Base-by-base conservation (phyloP, 2,797 vertebrate species). In the Ctenopoma multispine region DNA sequence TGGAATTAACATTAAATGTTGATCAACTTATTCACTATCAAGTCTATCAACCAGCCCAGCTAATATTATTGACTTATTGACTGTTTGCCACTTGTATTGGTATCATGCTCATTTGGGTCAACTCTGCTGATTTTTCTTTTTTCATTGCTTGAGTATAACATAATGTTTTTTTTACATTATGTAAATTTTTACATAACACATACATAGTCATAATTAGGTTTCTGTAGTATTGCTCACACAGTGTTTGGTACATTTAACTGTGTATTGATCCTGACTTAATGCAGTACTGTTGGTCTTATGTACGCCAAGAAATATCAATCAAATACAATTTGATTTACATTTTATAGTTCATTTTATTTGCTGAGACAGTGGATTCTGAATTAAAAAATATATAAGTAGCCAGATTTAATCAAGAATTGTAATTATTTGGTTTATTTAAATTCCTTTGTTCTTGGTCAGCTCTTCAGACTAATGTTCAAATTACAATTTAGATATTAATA, bases 1-100 rank as follows among this genome's bases (percentile, higher is more conserved):
- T 51, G 23, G 46, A 71, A 63, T 53, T 58, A 61, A 60, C 51
- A 68, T 54, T 49, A 63, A 64, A 29, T 40, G 44, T 51, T 48
- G 20, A 51, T 69, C 21, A 21, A 34, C 24, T 62, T 29, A 62
- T 51, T 48, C 10, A 51, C 40, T 13, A 11, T 44, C 21, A 62
- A 36, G 43, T n/a, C 6, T 18, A 10, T 36, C 34, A 36, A 36
- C 10, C 7, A 10, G 7, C 11, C 40, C 53, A 55, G 23, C 41
- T 55, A 21, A 44, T 61, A 43, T 20, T n/a, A n/a, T n/a, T n/a
- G 36, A 20, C 51, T 63, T 34, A 75, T 73, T n/a, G 40, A 11
- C 41, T 49, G 27, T 38, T 69, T 36, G 13, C 38, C 21, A 9
- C 36, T 70, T 12, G 29, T 61, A 20, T 23, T 51, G 48, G 62